These are phyloP conservation scores for Pseudorectes ferrugineus DNA, from an alignment of 2,113 vertebrate genomes.

Conservation along the genomic window DNA sequence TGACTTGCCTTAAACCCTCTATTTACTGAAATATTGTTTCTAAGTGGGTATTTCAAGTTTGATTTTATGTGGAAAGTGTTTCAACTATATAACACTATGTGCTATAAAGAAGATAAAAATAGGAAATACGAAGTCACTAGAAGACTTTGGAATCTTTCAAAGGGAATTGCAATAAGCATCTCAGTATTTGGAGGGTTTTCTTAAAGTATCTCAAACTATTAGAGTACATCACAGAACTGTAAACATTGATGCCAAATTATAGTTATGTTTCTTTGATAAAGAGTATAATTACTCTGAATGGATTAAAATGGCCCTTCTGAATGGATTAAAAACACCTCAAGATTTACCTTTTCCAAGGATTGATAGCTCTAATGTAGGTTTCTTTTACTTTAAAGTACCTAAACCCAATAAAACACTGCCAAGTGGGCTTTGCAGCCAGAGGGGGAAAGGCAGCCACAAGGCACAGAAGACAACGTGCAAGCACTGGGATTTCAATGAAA, in stretches of 20 bases:
- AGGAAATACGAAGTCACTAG: background rate
- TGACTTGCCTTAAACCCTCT: constrained; percentile 97
- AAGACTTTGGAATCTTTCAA: constrained; percentile 33
- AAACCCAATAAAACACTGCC: background rate
- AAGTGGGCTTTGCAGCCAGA: background rate
- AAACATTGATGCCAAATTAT: constrained; percentile 52
- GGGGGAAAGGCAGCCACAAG: background rate
- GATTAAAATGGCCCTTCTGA: constrained; percentile 11
- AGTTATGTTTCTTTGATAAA: constrained; percentile 25
- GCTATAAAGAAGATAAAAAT: background rate
- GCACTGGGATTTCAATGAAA: background rate
- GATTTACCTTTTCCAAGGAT: background rate
- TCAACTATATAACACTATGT: background rate
- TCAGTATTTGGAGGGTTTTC: constrained; percentile 74
- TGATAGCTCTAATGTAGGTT: constrained; percentile 8
- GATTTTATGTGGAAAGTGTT: background rate
- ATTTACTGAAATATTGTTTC: constrained; percentile 76
- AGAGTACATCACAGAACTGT: background rate
- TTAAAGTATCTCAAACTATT: constrained; percentile 50
- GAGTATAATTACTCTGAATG: background rate
- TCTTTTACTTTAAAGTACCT: constrained; percentile 15
- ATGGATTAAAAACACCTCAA: background rate
- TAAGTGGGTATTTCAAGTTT: constrained; percentile 55
- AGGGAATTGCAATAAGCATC: constrained; percentile 71
- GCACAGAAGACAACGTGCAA: background rate